Conservation (phyloP, 2,888 invertebrate genomes). For the Auanema sp. region DNA sequence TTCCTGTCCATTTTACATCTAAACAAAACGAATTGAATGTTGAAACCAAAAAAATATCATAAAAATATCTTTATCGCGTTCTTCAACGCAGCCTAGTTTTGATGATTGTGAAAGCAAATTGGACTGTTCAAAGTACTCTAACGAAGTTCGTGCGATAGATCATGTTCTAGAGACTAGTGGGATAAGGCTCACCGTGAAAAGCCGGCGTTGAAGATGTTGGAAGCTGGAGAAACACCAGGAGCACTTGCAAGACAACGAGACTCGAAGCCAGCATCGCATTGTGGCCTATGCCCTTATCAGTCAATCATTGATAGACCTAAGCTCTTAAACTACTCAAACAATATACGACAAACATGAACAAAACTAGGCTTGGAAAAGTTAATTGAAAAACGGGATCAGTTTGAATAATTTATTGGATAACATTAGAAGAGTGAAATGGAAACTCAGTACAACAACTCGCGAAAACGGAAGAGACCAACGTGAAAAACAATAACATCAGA, state of each 20-base stretch:
- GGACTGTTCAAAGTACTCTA: too few relatives aligned
- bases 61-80: constrained; percentile 1
- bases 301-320: too few relatives aligned
- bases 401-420: constrained; percentile 3
- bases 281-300: too few relatives aligned
- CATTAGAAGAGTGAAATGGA: not conserved
- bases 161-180: not conserved
- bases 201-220: constrained; percentile 9
- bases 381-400: too few relatives aligned
- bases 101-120: too few relatives aligned
- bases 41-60: not conserved
- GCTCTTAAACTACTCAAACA: too few relatives aligned
- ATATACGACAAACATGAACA: too few relatives aligned
- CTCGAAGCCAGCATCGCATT: too few relatives aligned
- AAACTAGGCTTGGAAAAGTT: too few relatives aligned
- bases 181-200: constrained; percentile 9
- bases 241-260: constrained; percentile 12
- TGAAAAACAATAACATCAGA: constrained; percentile 3
- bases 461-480: constrained; percentile 3
- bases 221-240: constrained; percentile 11
- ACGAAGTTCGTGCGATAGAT: too few relatives aligned
- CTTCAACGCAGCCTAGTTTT: too few relatives aligned
- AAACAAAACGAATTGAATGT: not conserved
- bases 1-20: constrained; percentile 4
- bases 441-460: constrained; percentile 1